Conservation (phyloP, 2,113 vertebrate species). For the Morone chrysops region DNA sequence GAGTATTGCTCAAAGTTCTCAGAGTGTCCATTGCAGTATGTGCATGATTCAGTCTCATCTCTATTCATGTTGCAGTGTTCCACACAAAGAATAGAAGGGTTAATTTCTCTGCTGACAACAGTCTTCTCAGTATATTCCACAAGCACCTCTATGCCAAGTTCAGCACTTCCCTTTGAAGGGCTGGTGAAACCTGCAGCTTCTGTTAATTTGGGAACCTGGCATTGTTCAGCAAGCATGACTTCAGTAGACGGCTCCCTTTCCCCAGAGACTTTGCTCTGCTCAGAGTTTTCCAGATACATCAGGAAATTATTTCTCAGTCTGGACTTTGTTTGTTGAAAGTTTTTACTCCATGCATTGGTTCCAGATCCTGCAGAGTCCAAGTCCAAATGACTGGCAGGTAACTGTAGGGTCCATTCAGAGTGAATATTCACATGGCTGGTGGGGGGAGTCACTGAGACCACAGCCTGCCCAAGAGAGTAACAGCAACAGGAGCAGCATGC, state of each 20-base stretch:
- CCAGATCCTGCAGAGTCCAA: constrained; percentile 50
- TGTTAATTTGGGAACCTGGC: constrained; percentile 62
- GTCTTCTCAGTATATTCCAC: constrained; percentile 64
- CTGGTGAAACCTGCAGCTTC: constrained; percentile 59
- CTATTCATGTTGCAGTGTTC: constrained; percentile 38
- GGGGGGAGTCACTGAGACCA: constrained; percentile 65
- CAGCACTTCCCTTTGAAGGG: constrained; percentile 50
- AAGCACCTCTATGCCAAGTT: constrained; percentile 55
- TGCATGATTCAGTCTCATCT: constrained; percentile 45
- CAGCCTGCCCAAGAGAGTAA: constrained; percentile 62
- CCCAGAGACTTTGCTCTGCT: constrained; percentile 54
- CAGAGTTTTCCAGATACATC: constrained; percentile 79
- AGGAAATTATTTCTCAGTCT: constrained; percentile 29
- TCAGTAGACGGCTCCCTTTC: constrained; percentile 46
- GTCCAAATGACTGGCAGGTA: constrained; percentile 56
- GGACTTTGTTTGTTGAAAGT: constrained; percentile 35
- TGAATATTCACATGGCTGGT: constrained; percentile 55
- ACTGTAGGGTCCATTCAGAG: constrained; percentile 62
- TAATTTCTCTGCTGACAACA: constrained; percentile 48
- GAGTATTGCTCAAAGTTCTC: constrained; percentile 55
- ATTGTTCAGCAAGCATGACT: constrained; percentile 76
- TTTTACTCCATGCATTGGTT: constrained; percentile 65
- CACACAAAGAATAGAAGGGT: constrained; percentile 53
- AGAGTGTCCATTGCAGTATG: constrained; percentile 41
- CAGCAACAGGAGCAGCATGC: constrained; percentile 72